Base-by-base conservation (phyloP, 1,140 invertebrate species). In the Pseudachorutes palmiensis region DNA sequence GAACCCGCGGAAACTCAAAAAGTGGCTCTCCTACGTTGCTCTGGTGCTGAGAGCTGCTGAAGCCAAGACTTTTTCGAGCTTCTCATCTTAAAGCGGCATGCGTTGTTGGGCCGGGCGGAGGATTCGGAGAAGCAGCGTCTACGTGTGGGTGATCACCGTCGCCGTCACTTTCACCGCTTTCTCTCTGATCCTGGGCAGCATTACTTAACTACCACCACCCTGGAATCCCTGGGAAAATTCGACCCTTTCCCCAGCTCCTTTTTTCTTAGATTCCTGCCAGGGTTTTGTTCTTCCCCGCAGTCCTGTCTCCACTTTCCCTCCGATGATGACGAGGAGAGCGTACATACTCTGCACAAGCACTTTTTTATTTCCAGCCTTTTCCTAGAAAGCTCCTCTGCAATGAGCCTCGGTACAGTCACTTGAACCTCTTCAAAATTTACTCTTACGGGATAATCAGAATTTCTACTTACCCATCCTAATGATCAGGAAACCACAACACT, bases 141-240 rank as follows among this genome's bases (percentile, higher is more conserved):
- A 55, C 24, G 51, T 24, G 51, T 55, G 12, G 51, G 36, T 45
- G 36, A 45, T 45, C 36, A 12, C 36, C 9, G n/a, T n/a, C n/a
- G n/a, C n/a, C n/a, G n/a, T n/a, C 9, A 45, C 36, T 45, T 45
- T 45, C 36, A 12, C 36, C 19, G 36, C 36, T 45, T 45, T 45
- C 36, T 45, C 36, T n/a, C n/a, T n/a, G n/a, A n/a, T n/a, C n/a
- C 36, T 41, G 5, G 36, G 19, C 5, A 19, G 5, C 5, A 41
- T 5, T 41, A 41, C 19, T 41, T 41, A 41, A 41, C 5, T 41
- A 41, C 36, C 36, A 41, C 36, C 19, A 41, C 36, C 36, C 5
- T 55, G 9, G 24, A 55, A 55, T 55, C 51, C 51, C 51, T 55
- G 51, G 51, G 51, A 55, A 55, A 55, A 55, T 55, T 55, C 51